Base-by-base conservation (phyloP, 2,113 vertebrate genomes). In the Ochotona princeps region DNA sequence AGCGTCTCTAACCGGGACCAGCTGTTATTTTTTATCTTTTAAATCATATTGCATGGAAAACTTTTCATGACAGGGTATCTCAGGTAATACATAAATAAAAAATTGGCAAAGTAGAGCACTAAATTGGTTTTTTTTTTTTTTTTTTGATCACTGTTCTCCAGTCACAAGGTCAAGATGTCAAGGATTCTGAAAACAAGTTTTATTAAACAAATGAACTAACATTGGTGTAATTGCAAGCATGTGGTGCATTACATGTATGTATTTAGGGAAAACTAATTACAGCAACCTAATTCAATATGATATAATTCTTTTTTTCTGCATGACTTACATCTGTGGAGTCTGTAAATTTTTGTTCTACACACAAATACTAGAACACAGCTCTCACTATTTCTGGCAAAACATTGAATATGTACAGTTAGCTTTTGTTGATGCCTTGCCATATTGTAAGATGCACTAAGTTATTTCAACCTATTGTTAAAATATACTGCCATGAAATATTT, bases 61-160 rank as follows among this genome's bases (percentile, higher is more conserved):
- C 2, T 57, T 30, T 87, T 90, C 51, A 61, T 76, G 47, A 83
- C 14, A 51, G 44, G 81, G 5, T 51, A 83, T 25, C n/a, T 70
- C 30, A 30, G 38, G 4, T 35, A 75, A 87, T 49, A 70, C 20
- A 86, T 54, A 44, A 26, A 61, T 65, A 76, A 86, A 51, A 54
- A 94, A 83, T 63, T 74, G 76, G 76, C 69, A 65, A 70, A 80
- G 90, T 32, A 79, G 35, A 83, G 14, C 25, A 65, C 25, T 2
- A 23, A 15, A 32, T 15, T 74, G 76, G n/a, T n/a, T n/a, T n/a
- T n/a, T n/a, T 78, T 82, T 73, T 96, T 97, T 96, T 96, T 96
- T 94, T 96, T 95, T 89, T 69, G 20, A 66, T 57, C 89, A 84
- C 96, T 91, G 7, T 90, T 92, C 21, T 70, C 17, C 7, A 73